Percentiles rank a stretch among this genome's conserved stretches.
These are phyloP conservation scores for Petrocephalus microphthalmus DNA, from an alignment of 2,113 vertebrate species.

Conservation along the genomic window DNA sequence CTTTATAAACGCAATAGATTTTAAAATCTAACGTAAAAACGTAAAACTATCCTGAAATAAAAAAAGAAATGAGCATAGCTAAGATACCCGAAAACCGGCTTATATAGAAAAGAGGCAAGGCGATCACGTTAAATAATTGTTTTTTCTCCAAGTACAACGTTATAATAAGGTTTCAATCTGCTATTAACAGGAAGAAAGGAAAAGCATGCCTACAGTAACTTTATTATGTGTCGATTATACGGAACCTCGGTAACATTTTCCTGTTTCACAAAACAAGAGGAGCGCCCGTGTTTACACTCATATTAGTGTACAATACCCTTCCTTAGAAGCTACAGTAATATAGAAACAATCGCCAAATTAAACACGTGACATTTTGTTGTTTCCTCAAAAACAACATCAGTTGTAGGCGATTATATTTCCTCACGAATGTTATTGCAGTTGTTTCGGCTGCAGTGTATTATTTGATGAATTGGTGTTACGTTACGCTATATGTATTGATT, in stretches of 20 bases:
- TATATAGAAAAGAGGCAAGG: not conserved
- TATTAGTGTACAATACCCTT: not conserved
- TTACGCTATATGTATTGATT: not conserved
- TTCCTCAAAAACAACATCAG: not conserved
- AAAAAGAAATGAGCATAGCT: not conserved
- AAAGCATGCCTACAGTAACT: not conserved
- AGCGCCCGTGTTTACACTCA: not conserved
- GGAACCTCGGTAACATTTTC: not conserved
- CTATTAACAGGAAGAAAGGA: not conserved
- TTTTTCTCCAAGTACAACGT: not conserved
- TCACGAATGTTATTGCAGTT: not conserved
- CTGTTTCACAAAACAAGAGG: not conserved
- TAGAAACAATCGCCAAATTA: not conserved
- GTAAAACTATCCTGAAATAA: not conserved
- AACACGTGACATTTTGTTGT: not conserved
- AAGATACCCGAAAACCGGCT: not conserved
- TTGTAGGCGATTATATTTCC: not conserved
- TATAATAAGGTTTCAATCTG: not conserved
- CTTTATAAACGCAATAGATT: not conserved
- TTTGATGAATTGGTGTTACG: not conserved
- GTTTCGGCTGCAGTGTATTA: not conserved
- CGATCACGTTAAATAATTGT: not conserved
- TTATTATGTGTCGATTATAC: not conserved
- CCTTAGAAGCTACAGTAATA: not conserved
- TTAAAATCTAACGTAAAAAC: not conserved